Percentiles rank a stretch among this genome's conserved stretches.
phyloP scores from a whole-genome alignment of 2,113 vertebrate species.

The Sterrhoptilus dennistouni region DNA sequence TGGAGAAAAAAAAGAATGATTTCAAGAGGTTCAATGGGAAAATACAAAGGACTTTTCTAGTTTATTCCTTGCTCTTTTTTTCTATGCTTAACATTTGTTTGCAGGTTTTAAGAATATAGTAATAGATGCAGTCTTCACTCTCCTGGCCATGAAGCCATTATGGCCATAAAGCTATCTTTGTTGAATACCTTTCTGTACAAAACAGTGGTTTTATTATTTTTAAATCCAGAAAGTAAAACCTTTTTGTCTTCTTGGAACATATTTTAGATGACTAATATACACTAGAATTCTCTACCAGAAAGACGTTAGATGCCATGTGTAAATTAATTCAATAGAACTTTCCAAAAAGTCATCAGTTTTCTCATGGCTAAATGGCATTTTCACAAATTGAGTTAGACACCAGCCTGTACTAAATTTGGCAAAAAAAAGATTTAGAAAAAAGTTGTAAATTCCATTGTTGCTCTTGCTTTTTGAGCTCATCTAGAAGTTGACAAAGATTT shows the following conservation, averaged over 20 bases:
- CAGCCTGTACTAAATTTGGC: not conserved
- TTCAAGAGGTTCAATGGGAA: not conserved
- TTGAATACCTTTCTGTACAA: not conserved
- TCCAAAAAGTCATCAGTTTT: not conserved
- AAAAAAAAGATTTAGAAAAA: not conserved
- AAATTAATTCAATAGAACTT: not conserved
- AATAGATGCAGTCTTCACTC: not conserved
- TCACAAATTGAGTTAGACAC: not conserved
- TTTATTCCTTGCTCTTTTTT: not conserved
- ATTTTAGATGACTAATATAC: not conserved
- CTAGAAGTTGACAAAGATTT: not conserved
- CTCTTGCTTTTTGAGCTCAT: not conserved
- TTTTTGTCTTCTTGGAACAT: not conserved
- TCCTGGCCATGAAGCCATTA: not conserved
- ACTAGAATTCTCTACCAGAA: not conserved
- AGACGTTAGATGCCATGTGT: not conserved
- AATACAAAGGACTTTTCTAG: not conserved
- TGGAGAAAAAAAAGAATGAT: fast-evolving
- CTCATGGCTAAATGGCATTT: not conserved
- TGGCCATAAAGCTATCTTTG: not conserved
- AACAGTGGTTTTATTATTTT: not conserved
- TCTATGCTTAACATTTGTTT: not conserved
- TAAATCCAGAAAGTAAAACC: not conserved
- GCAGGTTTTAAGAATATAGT: not conserved
- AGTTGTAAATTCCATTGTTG: not conserved